Evolutionary conservation across 2,797 vertebrate genomes (phyloP).

Genomic region (Acanthiza pusilla): DNA sequence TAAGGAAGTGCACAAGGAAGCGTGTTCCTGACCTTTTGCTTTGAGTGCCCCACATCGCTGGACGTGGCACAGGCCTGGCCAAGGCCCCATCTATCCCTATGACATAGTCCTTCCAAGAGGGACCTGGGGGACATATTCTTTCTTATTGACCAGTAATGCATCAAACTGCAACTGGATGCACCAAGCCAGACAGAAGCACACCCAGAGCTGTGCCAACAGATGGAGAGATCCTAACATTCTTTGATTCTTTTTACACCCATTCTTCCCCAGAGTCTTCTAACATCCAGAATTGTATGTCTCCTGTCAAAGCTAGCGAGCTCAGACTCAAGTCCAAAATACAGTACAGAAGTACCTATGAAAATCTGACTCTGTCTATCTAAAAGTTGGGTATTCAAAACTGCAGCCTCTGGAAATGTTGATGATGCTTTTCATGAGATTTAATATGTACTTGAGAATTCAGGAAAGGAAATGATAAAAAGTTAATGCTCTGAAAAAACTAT

Average conservation of each 20-base stretch:
- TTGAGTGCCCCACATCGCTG: neutral
- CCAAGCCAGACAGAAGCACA: neutral
- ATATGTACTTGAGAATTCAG: neutral
- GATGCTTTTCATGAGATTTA: neutral
- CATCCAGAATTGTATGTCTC: neutral
- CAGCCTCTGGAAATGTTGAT: neutral
- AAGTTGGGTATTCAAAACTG: neutral
- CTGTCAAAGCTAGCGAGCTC: neutral
- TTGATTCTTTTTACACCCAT: neutral
- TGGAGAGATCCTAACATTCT: neutral
- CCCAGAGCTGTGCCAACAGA: neutral
- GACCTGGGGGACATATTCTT: neutral
- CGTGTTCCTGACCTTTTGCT: neutral
- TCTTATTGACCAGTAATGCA: neutral
- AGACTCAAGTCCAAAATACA: neutral
- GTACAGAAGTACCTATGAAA: neutral
- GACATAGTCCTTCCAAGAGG: neutral
- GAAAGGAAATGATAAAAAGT: neutral
- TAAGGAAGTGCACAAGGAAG: neutral
- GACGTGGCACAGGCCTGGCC: neutral
- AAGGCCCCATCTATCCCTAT: accelerated
- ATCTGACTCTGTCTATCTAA: neutral
- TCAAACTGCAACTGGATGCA: neutral
- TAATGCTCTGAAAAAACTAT: neutral
- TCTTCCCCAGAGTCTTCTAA: neutral